A percentile compares a stretch with the other conserved stretches of the same genome.
Conservation (phyloP, 2,888 invertebrate genomes). For the Pterobdella sp. region DNA sequence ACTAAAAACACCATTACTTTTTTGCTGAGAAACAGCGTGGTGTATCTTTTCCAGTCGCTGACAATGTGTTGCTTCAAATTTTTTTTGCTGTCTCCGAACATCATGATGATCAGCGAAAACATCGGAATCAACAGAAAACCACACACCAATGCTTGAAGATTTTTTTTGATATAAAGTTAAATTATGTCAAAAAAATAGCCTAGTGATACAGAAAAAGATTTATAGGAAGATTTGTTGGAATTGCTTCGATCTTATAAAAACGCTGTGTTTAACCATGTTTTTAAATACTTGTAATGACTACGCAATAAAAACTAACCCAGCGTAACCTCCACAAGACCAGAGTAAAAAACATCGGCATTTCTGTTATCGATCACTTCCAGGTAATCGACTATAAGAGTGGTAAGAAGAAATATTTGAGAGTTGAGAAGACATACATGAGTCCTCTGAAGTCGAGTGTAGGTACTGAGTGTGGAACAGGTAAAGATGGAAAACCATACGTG, state of each 20-base stretch:
- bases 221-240: too few species aligned
- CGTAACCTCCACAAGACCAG: slow-evolving; percentile 12
- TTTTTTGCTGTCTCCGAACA: slow-evolving; percentile 14
- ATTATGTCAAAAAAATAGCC: too few species aligned
- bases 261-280: too few species aligned
- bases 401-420: slow-evolving; percentile 11
- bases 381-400: slow-evolving; percentile 11
- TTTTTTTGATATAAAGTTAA: not conserved
- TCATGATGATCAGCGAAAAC: slow-evolving; percentile 4
- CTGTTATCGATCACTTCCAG: not conserved
- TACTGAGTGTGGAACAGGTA: slow-evolving; percentile 9
- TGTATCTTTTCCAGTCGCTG: slow-evolving; percentile 20
- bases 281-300: too few species aligned
- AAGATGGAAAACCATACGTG: slow-evolving; percentile 27
- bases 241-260: too few species aligned
- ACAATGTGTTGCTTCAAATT: slow-evolving; percentile 3
- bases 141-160: not conserved
- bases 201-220: too few species aligned
- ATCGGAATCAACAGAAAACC: slow-evolving; percentile 16
- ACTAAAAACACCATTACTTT: too few species aligned
- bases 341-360: slow-evolving; percentile 15
- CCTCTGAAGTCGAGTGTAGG: slow-evolving; percentile 21
- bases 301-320: slow-evolving; percentile 21
- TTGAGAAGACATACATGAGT: slow-evolving; percentile 14
- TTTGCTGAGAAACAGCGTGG: not conserved